Evolutionary conservation across 1,140 invertebrate genomes (phyloP), one percentile per base, ranked within the genome.

Genomic region (Formica selysi): DNA sequence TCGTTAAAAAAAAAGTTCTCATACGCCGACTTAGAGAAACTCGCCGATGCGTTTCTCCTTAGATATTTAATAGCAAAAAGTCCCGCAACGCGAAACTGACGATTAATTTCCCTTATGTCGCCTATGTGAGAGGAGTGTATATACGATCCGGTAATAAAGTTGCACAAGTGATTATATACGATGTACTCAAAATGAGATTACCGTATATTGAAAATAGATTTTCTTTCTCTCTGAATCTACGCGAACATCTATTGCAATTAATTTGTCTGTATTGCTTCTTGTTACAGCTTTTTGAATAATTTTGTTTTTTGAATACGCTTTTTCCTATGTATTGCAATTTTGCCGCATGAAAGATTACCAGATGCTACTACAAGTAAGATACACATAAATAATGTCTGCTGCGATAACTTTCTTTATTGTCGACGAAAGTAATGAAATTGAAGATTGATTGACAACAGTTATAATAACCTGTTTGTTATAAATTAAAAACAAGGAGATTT

Each of bases 11-110:
- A 16, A 59, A 64, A 16, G 1, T 44, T 59, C 1, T 51, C 36
- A 16, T 13, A 36, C 8, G 67, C 32, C 41, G 44, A 48, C 76
- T 51, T 4, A 32, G 29, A 38, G 19, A 3, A 19, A 57, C 32
- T 80, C 44, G 61, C 16, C 48, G 48, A 51, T 41, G 36, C 22
- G 22, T 26, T 73, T 61, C n/a, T 5, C 32, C 13, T 16, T 26
- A n/a, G 8, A 32, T 74, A 32, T 74, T 29, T 62, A 62, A 83
- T 41, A 61, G 54, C 64, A 61, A 73, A 74, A 83, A 44, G 29
- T 83, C 48, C 57, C 59, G 78, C 65, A 70, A 80, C 64, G 64
- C 41, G 54, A 83, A 61, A 81, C 71, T 61, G 38, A 29, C 79
- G 68, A 73, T 83, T 83, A 73, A 73, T 83, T 83, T 59, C 73